These are phyloP conservation scores for Characodon lateralis DNA, from an alignment of 2,797 vertebrate species.

Conservation along the genomic window DNA sequence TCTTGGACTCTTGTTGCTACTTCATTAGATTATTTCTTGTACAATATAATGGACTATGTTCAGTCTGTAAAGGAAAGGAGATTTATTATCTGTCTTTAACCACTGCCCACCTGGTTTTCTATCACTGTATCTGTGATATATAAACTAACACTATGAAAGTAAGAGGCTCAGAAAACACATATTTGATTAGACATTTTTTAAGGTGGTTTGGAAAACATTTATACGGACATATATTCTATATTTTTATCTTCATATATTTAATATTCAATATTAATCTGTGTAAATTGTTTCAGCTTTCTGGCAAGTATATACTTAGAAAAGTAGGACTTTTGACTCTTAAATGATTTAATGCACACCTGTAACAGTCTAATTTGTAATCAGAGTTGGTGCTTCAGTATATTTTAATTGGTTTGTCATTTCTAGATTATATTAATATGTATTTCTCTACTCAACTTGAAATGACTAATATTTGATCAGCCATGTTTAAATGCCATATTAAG, in stretches of 20 bases:
- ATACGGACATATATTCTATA: not conserved
- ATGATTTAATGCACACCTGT: not conserved
- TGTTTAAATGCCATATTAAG: not conserved
- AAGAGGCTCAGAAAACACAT: not conserved
- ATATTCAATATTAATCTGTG: not conserved
- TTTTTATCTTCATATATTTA: not conserved
- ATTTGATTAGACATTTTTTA: not conserved
- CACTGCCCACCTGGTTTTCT: not conserved
- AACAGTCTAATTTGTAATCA: not conserved
- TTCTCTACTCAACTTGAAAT: not conserved
- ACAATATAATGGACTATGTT: not conserved
- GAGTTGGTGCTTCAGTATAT: not conserved
- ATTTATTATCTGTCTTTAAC: not conserved
- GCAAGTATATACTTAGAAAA: not conserved
- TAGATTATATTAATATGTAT: not conserved
- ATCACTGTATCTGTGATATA: not conserved
- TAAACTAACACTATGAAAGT: not conserved
- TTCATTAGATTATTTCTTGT: not conserved
- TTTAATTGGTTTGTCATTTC: not conserved
- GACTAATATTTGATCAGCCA: rapidly evolving
- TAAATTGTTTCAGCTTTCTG: not conserved
- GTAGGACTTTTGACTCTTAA: not conserved
- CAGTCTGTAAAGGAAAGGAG: not conserved
- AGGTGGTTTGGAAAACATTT: not conserved
- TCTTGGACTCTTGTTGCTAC: not conserved